phyloP scores from a whole-genome alignment of 2,888 invertebrate species.

The Noctuana brunneofusca region DNA sequence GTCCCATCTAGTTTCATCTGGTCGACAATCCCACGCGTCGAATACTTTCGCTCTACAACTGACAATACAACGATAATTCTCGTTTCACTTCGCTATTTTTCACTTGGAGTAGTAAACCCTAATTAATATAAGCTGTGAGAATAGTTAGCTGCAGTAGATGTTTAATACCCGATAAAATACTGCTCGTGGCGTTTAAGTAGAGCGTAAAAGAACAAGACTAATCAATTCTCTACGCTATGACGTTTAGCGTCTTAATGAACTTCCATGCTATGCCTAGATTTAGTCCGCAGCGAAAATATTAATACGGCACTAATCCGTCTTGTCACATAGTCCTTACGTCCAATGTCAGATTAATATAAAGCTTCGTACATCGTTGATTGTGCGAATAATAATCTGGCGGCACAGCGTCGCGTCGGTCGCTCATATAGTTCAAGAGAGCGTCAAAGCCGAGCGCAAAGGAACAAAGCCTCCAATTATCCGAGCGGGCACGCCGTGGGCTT shows the following conservation, averaged over 20 bases:
- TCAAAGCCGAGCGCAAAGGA: slow-evolving; percentile 72
- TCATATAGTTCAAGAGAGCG: slow-evolving; percentile 65
- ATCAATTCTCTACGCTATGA: neutral
- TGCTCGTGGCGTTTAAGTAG: neutral
- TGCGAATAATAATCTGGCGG: slow-evolving; percentile 67
- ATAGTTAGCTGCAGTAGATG: neutral
- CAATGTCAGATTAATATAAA: slow-evolving; percentile 72
- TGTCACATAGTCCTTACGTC: slow-evolving; percentile 66
- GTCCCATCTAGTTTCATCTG: slow-evolving; percentile 42
- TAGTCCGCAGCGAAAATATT: slow-evolving; percentile 51
- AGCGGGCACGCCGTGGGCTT: slow-evolving; percentile 79
- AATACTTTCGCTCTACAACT: slow-evolving; percentile 31
- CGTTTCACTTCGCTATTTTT: slow-evolving; percentile 13
- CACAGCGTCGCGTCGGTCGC: slow-evolving; percentile 48
- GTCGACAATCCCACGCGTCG: slow-evolving; percentile 51
- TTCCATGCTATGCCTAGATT: slow-evolving; percentile 15
- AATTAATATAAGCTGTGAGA: slow-evolving; percentile 35
- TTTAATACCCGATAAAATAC: neutral
- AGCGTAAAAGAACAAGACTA: neutral
- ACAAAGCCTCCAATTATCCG: slow-evolving; percentile 81
- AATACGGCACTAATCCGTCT: slow-evolving; percentile 57
- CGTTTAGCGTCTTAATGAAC: neutral
- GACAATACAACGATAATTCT: slow-evolving; percentile 23
- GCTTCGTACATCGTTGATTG: slow-evolving; percentile 69
- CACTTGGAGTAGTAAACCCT: slow-evolving; percentile 1